phyloP scores from a whole-genome alignment of 37 sponge, comb jelly and placozoan species.

The Lycopodina hypogea region DNA sequence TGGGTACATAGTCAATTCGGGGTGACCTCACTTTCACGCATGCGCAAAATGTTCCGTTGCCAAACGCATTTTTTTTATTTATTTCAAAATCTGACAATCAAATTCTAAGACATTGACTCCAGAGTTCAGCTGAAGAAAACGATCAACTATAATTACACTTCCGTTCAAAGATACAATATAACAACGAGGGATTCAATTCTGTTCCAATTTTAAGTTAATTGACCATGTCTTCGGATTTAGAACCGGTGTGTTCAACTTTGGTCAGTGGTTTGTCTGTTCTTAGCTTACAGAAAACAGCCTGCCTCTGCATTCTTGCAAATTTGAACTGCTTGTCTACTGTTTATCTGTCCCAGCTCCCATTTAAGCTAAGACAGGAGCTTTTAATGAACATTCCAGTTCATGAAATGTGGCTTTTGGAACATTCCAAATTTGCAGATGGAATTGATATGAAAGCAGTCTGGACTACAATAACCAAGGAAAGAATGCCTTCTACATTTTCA shows the following conservation, averaged over 20 bases:
- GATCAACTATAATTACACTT: not conserved
- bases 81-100: not conserved
- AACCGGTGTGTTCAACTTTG: not conserved
- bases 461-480: not conserved
- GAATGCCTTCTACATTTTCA: not conserved
- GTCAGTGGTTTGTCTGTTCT: not conserved
- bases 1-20: no score
- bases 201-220: no score
- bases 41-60: not conserved
- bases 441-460: slow-evolving; percentile 24
- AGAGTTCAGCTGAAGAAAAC: slow-evolving; percentile 6
- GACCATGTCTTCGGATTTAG: not conserved
- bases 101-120: not conserved
- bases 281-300: slow-evolving; percentile 6
- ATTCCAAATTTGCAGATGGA: slow-evolving; percentile 10
- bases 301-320: slow-evolving; percentile 13
- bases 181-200: no score
- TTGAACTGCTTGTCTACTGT: not conserved
- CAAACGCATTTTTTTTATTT: not conserved
- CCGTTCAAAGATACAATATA: no score
- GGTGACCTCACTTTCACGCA: not conserved
- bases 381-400: slow-evolving; percentile 12
- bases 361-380: not conserved
- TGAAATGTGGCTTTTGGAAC: slow-evolving; percentile 7
- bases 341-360: not conserved